Conservation (phyloP, 2,888 invertebrate species). For the Hoplodrina blanda region DNA sequence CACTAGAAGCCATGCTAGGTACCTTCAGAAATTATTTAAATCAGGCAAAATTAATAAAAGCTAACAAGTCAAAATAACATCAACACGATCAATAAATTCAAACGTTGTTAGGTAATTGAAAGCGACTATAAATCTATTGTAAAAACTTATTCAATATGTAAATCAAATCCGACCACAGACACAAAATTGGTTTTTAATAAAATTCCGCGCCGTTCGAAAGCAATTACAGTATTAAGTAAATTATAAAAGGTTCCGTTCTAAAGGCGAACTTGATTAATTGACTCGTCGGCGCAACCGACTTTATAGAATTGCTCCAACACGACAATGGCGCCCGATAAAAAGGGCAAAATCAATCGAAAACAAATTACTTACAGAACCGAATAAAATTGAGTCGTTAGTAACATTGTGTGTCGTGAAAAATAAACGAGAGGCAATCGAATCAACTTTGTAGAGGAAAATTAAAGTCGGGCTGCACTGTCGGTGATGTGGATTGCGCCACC, state of each 20-base stretch:
- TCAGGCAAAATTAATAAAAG: constrained; percentile 16
- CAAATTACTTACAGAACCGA: constrained; percentile 76
- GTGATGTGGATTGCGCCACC: constrained; percentile 60
- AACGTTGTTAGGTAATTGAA: constrained; percentile 28
- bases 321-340: constrained; percentile 66
- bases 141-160: constrained; percentile 37
- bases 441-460: constrained; percentile 78
- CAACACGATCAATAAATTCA: constrained; percentile 29
- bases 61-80: constrained; percentile 29
- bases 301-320: constrained; percentile 43
- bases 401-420: constrained; percentile 76
- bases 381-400: constrained; percentile 76
- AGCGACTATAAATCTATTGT: constrained; percentile 41
- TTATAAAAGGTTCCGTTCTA: constrained; percentile 67
- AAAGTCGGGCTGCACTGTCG: constrained; percentile 63
- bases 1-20: not conserved
- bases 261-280: constrained; percentile 70
- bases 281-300: constrained; percentile 57
- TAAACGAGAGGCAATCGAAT: constrained; percentile 74
- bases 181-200: constrained; percentile 60
- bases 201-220: constrained; percentile 60
- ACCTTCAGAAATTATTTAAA: not conserved
- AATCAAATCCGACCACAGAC: constrained; percentile 47
- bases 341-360: constrained; percentile 76
- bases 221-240: constrained; percentile 72